phyloP scores from a whole-genome alignment of 1,140 invertebrate species.

The Riptortus pedestris region DNA sequence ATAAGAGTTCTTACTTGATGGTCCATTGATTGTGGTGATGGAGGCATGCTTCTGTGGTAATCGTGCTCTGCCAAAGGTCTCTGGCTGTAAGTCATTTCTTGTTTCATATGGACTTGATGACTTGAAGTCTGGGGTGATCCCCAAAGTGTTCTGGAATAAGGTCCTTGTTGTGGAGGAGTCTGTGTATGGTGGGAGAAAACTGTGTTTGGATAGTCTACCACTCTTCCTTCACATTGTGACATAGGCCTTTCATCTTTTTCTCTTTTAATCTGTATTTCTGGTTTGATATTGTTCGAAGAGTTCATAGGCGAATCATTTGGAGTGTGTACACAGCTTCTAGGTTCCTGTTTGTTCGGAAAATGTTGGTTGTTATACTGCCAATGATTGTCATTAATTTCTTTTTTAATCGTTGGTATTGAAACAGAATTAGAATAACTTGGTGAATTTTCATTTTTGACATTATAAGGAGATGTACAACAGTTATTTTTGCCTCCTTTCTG shows the following conservation, averaged over 20 bases:
- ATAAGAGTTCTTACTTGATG: constrained; percentile 4
- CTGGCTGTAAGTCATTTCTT: not conserved
- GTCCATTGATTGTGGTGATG: not conserved
- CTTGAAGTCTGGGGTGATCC: not conserved
- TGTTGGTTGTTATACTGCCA: not conserved
- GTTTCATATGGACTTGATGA: not conserved
- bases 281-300: not conserved
- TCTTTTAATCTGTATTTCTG: not conserved
- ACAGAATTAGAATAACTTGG: not conserved
- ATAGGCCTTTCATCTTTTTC: constrained; percentile 6
- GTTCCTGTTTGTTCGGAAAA: not conserved
- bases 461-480: not conserved
- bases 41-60: not conserved
- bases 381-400: constrained; percentile 7
- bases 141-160: not conserved
- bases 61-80: not conserved
- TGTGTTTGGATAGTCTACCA: not conserved
- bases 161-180: not conserved
- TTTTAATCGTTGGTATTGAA: not conserved
- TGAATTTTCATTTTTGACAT: not conserved
- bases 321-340: not conserved
- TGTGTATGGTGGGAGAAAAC: not conserved
- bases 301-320: not conserved
- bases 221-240: not conserved
- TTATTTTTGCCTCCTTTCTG: not conserved